Conservation (phyloP, 1,140 invertebrate genomes). For the Drosophila truncata region DNA sequence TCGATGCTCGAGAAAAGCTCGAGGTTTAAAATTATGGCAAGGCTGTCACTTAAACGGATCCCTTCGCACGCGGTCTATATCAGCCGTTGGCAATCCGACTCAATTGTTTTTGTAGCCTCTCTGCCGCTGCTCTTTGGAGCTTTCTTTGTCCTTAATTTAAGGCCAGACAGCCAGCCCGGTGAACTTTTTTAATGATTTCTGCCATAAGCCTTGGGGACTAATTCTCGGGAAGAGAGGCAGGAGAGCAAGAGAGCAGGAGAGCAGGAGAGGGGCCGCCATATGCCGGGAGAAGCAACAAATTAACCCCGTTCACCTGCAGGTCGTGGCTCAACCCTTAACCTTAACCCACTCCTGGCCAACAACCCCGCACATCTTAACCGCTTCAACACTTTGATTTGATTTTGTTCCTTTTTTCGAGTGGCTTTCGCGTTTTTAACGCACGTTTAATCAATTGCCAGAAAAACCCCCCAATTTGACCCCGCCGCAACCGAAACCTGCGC, state of each 20-base stretch:
- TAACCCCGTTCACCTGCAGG: slow-evolving; percentile 73
- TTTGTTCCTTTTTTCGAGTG: slow-evolving; percentile 43
- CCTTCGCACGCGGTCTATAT: slow-evolving; percentile 12
- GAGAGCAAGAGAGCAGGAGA: not conserved
- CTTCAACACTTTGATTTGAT: slow-evolving; percentile 84
- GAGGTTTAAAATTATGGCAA: slow-evolving; percentile 76
- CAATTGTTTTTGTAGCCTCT: slow-evolving; percentile 63
- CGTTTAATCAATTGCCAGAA: slow-evolving; percentile 67
- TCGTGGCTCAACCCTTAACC: slow-evolving; percentile 67
- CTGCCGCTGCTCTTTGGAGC: slow-evolving; percentile 18
- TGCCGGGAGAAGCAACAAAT: slow-evolving; percentile 77
- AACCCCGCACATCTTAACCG: slow-evolving; percentile 61
- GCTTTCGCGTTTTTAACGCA: slow-evolving; percentile 47
- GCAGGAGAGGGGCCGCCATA: slow-evolving; percentile 48
- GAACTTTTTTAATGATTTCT: slow-evolving; percentile 78
- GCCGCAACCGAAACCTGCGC: slow-evolving; percentile 40
- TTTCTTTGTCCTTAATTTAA: slow-evolving; percentile 70
- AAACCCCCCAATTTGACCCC: slow-evolving; percentile 10
- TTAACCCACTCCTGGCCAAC: slow-evolving; percentile 50
- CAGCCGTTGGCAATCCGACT: slow-evolving; percentile 37
- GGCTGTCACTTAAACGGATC: slow-evolving; percentile 60
- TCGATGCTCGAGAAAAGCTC: slow-evolving; percentile 54
- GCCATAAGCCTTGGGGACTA: slow-evolving; percentile 74
- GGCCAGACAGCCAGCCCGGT: slow-evolving; percentile 61
- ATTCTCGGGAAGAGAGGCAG: slow-evolving; percentile 50